Evolutionary conservation across 2,888 invertebrate genomes (phyloP).

Genomic region (Megastigmus dorsalis): DNA sequence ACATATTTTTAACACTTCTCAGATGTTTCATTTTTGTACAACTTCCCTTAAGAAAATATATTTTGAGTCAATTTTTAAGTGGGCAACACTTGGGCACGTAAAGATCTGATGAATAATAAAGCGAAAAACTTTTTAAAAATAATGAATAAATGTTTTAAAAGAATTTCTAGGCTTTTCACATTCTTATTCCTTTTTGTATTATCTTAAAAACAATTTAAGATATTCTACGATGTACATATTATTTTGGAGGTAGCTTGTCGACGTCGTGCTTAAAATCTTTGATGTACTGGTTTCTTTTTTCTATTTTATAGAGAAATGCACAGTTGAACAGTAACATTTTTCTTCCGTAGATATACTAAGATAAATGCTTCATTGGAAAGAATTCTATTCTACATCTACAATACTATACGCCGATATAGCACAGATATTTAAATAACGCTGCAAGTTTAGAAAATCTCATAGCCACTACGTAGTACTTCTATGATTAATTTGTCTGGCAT

Average conservation of each 20-base stretch:
- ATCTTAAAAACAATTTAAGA: conserved; percentile 2
- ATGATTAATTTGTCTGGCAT: conserved; percentile 26
- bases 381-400: conserved; percentile 36
- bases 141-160: conserved; percentile 3
- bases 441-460: conserved; percentile 39
- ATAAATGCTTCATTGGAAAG: conserved; percentile 43
- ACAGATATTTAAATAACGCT: conserved; percentile 41
- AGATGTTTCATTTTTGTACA: conserved; percentile 50
- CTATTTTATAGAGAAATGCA: conserved; percentile 31
- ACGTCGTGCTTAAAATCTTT: conserved; percentile 34
- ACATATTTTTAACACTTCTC: conserved; percentile 40
- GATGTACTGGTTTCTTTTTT: conserved; percentile 14
- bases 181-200: not conserved
- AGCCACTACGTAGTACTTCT: conserved; percentile 30
- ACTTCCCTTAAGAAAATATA: conserved; percentile 53
- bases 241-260: conserved; percentile 40
- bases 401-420: conserved; percentile 40
- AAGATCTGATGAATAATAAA: conserved; percentile 30
- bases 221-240: conserved; percentile 6
- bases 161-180: not conserved
- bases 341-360: conserved; percentile 31
- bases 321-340: conserved; percentile 42
- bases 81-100: conserved; percentile 22
- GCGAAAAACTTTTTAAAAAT: conserved; percentile 10
- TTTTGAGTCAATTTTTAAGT: conserved; percentile 37